Evolutionary conservation across 2,888 invertebrate species (phyloP).

Genomic region (Polyommatus iphigenia): DNA sequence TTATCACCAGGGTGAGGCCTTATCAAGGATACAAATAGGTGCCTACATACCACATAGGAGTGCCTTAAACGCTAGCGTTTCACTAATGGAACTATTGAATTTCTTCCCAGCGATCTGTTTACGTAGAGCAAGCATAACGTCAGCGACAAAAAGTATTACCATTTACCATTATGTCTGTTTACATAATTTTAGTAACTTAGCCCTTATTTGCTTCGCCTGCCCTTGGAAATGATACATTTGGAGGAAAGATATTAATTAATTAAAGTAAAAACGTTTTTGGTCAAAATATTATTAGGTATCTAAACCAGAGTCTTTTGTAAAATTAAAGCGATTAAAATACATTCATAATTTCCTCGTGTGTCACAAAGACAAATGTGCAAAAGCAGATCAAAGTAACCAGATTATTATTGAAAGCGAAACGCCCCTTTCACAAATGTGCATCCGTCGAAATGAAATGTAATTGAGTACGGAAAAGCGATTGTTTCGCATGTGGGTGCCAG

Average conservation of each 20-base stretch:
- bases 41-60: conserved; percentile 60
- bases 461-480: conserved; percentile 59
- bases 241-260: not conserved
- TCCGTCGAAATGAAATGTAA: conserved; percentile 37
- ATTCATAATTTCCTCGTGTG: not conserved
- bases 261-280: not conserved
- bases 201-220: not conserved
- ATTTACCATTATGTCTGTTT: conserved; percentile 6
- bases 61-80: conserved; percentile 61
- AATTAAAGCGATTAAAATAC: not conserved
- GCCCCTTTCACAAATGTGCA: conserved; percentile 30
- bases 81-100: conserved; percentile 65
- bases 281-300: not conserved
- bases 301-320: too few species aligned
- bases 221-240: not conserved
- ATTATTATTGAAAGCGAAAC: conserved; percentile 5
- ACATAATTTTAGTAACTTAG: conserved; percentile 12
- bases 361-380: not conserved
- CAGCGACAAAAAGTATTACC: conserved; percentile 19
- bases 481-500: conserved; percentile 63
- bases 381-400: conserved; percentile 1
- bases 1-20: conserved; percentile 66
- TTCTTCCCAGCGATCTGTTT: conserved; percentile 51
- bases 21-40: conserved; percentile 64
- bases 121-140: conserved; percentile 39